Evolutionary conservation across 2,797 vertebrate genomes (phyloP).

Genomic region (Periparus ater): DNA sequence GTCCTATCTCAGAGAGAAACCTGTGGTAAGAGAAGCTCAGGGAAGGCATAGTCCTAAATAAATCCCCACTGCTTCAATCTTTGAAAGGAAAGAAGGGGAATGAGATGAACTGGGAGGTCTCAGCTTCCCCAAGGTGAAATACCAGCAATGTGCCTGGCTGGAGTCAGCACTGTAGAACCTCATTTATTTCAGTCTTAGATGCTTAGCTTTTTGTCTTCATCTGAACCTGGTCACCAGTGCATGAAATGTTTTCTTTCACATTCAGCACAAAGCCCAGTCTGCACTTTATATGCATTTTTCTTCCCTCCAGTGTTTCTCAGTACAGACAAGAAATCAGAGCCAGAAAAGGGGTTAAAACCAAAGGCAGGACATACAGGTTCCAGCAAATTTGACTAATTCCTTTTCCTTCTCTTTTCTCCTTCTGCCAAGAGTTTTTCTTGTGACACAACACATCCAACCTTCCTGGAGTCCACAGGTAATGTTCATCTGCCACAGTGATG

Average conservation of each 20-base stretch:
- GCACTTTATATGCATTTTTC: not conserved
- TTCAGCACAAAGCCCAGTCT: not conserved
- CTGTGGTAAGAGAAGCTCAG: not conserved
- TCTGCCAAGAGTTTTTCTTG: not conserved
- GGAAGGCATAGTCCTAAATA: not conserved
- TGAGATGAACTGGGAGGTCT: not conserved
- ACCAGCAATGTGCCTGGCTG: not conserved
- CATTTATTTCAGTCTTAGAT: not conserved
- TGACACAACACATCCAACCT: not conserved
- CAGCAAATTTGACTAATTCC: not conserved
- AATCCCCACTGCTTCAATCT: not conserved
- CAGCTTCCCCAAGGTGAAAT: not conserved
- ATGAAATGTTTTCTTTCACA: not conserved
- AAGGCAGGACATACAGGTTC: not conserved
- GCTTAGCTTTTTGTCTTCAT: not conserved
- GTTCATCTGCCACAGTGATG: not conserved
- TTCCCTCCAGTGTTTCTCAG: fast-evolving
- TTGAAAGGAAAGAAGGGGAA: not conserved
- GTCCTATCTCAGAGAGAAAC: fast-evolving
- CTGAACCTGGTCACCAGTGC: not conserved
- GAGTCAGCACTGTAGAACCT: not conserved
- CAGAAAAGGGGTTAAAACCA: not conserved
- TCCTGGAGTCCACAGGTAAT: not conserved
- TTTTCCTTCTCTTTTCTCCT: not conserved
- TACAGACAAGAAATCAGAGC: not conserved